Conservation (phyloP, 2,113 vertebrate species). For the Bos javanicus region DNA sequence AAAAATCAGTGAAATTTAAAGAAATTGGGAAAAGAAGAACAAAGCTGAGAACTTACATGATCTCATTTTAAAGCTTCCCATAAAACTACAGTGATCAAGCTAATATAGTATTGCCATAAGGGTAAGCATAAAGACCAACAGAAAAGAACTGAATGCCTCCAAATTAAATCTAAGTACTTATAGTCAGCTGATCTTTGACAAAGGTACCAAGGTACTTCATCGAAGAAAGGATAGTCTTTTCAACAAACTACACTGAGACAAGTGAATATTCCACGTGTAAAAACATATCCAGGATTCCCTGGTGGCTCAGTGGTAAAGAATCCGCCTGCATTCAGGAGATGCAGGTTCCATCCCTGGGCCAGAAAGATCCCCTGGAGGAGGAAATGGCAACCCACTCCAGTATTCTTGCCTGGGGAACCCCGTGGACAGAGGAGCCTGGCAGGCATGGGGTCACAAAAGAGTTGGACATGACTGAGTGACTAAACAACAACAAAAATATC, state of each 20-base stretch:
- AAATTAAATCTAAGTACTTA: not conserved
- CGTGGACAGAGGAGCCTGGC: not conserved
- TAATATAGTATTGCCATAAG: not conserved
- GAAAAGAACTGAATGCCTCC: not conserved
- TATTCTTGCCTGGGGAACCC: not conserved
- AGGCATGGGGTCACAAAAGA: not conserved
- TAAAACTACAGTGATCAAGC: not conserved
- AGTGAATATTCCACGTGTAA: not conserved
- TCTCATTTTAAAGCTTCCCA: slow-evolving; percentile 1
- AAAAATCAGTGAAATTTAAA: not conserved
- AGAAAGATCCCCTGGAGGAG: not conserved
- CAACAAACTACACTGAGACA: not conserved
- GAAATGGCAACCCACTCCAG: not conserved
- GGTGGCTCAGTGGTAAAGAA: not conserved
- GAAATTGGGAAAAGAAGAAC: not conserved
- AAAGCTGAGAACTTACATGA: not conserved
- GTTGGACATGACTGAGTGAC: not conserved
- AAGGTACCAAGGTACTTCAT: not conserved
- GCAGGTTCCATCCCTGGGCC: not conserved
- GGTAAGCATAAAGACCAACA: not conserved
- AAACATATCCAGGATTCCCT: not conserved
- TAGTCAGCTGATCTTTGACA: not conserved
- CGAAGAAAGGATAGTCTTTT: not conserved
- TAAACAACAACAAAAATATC: not conserved
- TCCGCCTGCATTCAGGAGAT: not conserved